Evolutionary conservation across 2,113 vertebrate species (phyloP), one percentile per base, ranked within the genome.

Genomic region (Cheirogaleus medius): DNA sequence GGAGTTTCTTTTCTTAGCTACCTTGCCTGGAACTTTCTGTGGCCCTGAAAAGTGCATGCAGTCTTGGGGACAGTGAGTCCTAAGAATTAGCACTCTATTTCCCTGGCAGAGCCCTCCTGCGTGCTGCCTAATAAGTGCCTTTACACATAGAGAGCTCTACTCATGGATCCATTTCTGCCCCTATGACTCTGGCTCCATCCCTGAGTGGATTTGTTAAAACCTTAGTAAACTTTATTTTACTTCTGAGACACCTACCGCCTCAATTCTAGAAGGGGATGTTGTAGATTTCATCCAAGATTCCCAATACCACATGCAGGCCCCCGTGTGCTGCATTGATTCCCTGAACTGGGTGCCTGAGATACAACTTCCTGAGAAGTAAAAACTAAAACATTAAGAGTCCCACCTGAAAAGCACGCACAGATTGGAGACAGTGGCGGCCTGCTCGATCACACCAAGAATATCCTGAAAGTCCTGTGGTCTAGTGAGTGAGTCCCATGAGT

Each of bases 221-320:
- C n/a, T 87, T n/a, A 83, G 34, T 60, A 47, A 90, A 58, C 17
- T 81, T 94, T n/a, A 27, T 44, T 52, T 88, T 42, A 88, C 39
- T 82, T 78, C 49, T 37, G 64, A 94, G 94, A 76, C 32, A 60
- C 58, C 23, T 60, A 27, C 58, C 58, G 27, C 58, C 58, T 60
- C 58, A 10, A 60, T 25, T 60, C 54, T 56, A 56, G 54, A 21
- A 56, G 54, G 20, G 18, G 27, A 29, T 47, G 9, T 32, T 60
- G 21, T 74, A 15, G 47, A 73, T n/a, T 42, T 92, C 63, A 17
- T 39, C 52, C 39, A 63, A 14, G 10, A 6, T 42, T 8, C 47
- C 44, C 1, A 1, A 1, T 1, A n/a, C 27, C 18, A 7, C 42
- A 37, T 6, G 13, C n/a, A 87, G 25, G 17, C 3, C n/a, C 7